A percentile compares a stretch with the other conserved stretches of the same genome.
Evolutionary conservation across 2,113 vertebrate genomes (phyloP).

Genomic region (Myanophis thanlyinensis): DNA sequence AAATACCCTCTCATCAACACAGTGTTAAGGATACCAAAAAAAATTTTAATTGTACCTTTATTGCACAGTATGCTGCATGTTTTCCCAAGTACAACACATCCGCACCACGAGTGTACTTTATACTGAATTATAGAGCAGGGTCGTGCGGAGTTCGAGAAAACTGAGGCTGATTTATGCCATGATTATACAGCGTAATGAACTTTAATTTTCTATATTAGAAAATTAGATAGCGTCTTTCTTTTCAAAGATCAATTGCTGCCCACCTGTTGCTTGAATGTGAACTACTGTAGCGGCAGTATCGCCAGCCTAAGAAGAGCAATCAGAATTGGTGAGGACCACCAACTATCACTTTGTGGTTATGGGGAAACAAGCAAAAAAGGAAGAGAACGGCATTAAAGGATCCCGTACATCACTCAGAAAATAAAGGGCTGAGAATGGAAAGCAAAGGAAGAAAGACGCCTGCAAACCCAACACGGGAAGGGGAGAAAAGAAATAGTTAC

Average conservation of each 20-base stretch:
- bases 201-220: neutral
- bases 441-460: neutral
- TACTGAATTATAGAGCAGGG: neutral
- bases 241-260: neutral
- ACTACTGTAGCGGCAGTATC: neutral
- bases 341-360: neutral
- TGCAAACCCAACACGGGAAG: neutral
- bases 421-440: neutral
- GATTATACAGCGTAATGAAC: neutral
- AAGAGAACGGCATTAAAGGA: neutral
- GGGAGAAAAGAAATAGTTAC: neutral
- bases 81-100: neutral
- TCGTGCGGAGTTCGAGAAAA: neutral
- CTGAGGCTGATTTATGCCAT: neutral
- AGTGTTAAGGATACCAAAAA: neutral
- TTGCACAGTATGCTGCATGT: neutral
- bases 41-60: neutral
- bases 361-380: neutral
- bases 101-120: neutral
- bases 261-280: neutral
- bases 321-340: neutral
- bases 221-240: neutral
- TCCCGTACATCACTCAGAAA: no score
- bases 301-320: rapidly evolving
- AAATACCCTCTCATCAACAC: neutral